phyloP scores from a whole-genome alignment of 2,888 invertebrate genomes.

The Brachypterus glaber region DNA sequence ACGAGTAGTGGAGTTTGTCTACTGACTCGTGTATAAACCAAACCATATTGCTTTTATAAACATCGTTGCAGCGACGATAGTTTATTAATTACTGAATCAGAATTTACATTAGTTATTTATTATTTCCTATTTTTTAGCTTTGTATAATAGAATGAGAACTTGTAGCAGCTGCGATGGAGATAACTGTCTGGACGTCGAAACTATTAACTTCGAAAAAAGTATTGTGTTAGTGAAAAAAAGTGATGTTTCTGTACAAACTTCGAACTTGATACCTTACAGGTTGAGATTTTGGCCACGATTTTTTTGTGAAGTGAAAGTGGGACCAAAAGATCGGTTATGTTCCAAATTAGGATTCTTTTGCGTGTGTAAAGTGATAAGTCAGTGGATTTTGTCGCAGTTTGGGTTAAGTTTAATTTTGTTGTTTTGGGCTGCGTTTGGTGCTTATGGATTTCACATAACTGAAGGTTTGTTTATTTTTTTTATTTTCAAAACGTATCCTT shows the following conservation, averaged over 20 bases:
- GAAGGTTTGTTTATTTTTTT: too few relatives aligned
- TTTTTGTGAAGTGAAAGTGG: conserved; percentile 31
- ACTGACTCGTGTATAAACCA: too few relatives aligned
- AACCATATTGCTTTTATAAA: too few relatives aligned
- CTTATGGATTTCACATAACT: conserved; percentile 53
- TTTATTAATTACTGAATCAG: too few relatives aligned
- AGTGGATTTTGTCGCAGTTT: conserved; percentile 48
- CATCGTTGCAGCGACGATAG: too few relatives aligned
- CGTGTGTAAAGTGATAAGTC: conserved; percentile 42
- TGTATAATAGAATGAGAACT: conserved; percentile 31
- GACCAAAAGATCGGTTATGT: conserved; percentile 32
- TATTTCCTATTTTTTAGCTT: too few relatives aligned
- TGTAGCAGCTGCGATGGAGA: conserved; percentile 28
- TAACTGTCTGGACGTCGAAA: conserved; percentile 33
- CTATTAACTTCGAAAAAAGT: conserved; percentile 33
- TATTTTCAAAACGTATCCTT: too few relatives aligned
- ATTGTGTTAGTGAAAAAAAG: conserved; percentile 29
- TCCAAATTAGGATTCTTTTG: conserved; percentile 31
- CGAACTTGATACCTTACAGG: conserved; percentile 43
- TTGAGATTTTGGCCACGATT: conserved; percentile 44
- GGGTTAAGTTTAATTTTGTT: conserved; percentile 51
- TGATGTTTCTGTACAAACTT: conserved; percentile 42
- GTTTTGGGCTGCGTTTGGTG: conserved; percentile 54
- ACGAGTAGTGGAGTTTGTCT: too few relatives aligned
- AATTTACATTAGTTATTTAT: too few relatives aligned